Evolutionary conservation across 2,797 vertebrate genomes (phyloP).

Genomic region (Lates japonicus): DNA sequence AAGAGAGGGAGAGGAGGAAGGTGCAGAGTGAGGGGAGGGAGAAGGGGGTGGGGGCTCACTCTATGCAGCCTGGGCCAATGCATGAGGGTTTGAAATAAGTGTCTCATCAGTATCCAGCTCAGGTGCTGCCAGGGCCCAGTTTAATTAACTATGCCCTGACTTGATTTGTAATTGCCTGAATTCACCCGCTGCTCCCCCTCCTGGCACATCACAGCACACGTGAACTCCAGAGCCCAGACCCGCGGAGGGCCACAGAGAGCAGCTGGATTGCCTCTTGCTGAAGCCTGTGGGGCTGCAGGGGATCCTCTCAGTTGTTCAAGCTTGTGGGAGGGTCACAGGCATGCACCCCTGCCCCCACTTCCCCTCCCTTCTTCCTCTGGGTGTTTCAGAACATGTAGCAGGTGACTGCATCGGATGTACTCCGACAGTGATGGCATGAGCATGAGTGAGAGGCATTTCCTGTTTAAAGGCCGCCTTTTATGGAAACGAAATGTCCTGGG

Average conservation of each 20-base stretch:
- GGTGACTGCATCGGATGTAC: slow-evolving; percentile 35
- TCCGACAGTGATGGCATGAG: slow-evolving; percentile 69
- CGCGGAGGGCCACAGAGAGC: slow-evolving; percentile 79
- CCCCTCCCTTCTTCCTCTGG: slow-evolving; percentile 14
- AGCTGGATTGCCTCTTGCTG: slow-evolving; percentile 80
- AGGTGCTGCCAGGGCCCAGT: slow-evolving; percentile 95
- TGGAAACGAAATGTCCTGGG: not conserved
- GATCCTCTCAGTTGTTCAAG: no score
- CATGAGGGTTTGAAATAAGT: slow-evolving; percentile 97
- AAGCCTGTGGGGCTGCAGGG: slow-evolving; percentile 75
- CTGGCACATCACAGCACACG: slow-evolving; percentile 99
- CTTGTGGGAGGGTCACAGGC: slow-evolving; percentile 80
- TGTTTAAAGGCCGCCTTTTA: slow-evolving; percentile 15
- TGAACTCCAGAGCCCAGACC: slow-evolving; percentile 99
- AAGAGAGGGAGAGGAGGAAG: slow-evolving; percentile 49
- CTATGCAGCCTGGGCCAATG: slow-evolving; percentile 91
- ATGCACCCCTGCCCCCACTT: no score
- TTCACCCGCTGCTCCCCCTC: slow-evolving; percentile 99
- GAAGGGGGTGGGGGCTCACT: slow-evolving; percentile 41
- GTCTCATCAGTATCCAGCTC: slow-evolving; percentile 99
- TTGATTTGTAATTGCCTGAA: slow-evolving; percentile 99
- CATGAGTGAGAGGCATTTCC: slow-evolving; percentile 47
- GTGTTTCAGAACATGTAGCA: slow-evolving; percentile 72
- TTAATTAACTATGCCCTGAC: slow-evolving; percentile 99
- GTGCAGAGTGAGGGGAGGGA: not conserved